Base-by-base conservation (phyloP, 2,888 invertebrate species). In the Protophormia terraenovae region DNA sequence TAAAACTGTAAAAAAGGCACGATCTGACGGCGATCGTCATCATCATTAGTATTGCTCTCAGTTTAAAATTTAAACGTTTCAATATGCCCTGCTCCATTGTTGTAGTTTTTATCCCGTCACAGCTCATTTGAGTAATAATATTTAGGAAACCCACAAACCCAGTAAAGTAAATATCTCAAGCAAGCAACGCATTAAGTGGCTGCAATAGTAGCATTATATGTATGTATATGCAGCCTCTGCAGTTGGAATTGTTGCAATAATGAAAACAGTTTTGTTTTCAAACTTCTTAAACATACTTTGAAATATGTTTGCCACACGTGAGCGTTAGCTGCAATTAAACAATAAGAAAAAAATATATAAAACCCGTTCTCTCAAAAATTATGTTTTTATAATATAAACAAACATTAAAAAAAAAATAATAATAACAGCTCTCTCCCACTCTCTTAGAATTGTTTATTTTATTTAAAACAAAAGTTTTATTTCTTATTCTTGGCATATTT, bases 1-100 rank as follows among this genome's bases (percentile, higher is more conserved):
- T 73, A 75, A 77, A 81, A 85, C 82, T 82, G 85, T 82, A 82
- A 85, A 82, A 78, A 85, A 82, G 85, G 85, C 82, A 85, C 69
- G 69, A 85, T 82, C 75, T 27, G 5, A 5, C 32, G 1, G 7
- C 19, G 58, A 47, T 47, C 47, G 35, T 41, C 72, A 19, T 47
- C 77, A 47, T 67, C 72, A 66, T 66, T 45, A n/a, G 16, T 67
- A 35, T 35, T 24, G 8, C 38, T 32, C 41, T 32, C 72, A 72
- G 64, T 78, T 66, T 38, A 35, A 55, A 38, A 72, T 64, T n/a
- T 22, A 47, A 76, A 76, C 45, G 69, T 64, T 75, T 55, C 32
- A 72, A 14, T 55, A 45, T 77, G 78, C 64, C 55, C 73, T 66
- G 45, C 27, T 55, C 47, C 47, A 67, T 58, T 67, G 29, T 62